Percentiles rank a stretch among this genome's conserved stretches.
Evolutionary conservation across 2,113 vertebrate species (phyloP).

Genomic region (Antigone vipio): DNA sequence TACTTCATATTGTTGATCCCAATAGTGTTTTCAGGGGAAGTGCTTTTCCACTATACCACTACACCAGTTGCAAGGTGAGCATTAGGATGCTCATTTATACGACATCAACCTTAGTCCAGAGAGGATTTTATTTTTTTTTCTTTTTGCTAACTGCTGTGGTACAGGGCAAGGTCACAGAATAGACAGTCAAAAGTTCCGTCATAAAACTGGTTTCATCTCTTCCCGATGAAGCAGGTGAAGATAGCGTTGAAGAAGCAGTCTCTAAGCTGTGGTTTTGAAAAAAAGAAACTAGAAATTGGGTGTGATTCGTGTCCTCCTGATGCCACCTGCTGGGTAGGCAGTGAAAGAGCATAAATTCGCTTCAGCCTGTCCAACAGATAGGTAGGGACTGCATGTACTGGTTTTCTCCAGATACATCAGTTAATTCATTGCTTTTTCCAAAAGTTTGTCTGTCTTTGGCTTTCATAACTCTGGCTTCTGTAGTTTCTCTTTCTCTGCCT

Average conservation of each 20-base stretch:
- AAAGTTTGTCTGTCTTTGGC: background rate
- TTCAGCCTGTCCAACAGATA: background rate
- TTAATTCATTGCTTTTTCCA: background rate
- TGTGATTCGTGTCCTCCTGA: background rate
- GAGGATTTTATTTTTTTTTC: background rate
- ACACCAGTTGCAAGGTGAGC: background rate
- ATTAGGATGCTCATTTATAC: background rate
- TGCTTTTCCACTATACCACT: background rate
- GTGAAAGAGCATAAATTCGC: background rate
- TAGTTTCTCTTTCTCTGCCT: background rate
- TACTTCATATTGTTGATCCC: background rate
- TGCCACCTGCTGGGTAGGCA: background rate
- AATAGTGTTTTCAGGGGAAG: background rate
- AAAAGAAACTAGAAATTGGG: background rate
- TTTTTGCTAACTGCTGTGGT: background rate
- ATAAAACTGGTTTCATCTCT: background rate
- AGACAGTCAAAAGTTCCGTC: background rate
- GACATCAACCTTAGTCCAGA: background rate
- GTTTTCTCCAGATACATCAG: background rate
- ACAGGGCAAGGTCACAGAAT: background rate
- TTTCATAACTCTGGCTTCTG: background rate
- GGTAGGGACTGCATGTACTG: fast-evolving
- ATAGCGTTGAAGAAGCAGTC: background rate
- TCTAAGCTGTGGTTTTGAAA: background rate
- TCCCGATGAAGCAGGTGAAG: background rate